Percentiles rank a stretch among this genome's conserved stretches.
Conservation (phyloP, 2,797 vertebrate species). For the Glossophaga mutica region DNA sequence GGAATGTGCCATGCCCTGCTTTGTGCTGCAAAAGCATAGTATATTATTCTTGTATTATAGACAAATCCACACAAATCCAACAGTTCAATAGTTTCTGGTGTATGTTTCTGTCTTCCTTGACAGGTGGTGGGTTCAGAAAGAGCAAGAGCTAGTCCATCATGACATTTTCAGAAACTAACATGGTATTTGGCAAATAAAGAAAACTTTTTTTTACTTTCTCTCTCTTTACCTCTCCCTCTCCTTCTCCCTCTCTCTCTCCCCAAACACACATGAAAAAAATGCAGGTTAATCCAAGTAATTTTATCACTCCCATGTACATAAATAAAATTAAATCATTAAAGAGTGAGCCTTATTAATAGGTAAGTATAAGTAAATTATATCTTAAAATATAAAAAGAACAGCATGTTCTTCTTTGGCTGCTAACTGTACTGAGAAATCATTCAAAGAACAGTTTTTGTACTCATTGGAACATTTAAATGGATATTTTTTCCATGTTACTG, state of each 20-base stretch:
- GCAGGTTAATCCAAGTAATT: background rate
- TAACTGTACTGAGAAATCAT: background rate
- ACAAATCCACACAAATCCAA: background rate
- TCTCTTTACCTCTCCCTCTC: background rate
- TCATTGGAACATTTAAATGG: background rate
- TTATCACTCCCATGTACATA: background rate
- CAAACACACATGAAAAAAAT: background rate
- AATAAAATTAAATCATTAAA: background rate
- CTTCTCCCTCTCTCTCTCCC: rapidly evolving
- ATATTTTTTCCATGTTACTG: background rate
- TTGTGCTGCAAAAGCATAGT: background rate
- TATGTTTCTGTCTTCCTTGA: background rate
- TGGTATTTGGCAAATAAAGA: background rate
- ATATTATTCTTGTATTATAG: background rate
- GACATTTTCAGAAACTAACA: background rate
- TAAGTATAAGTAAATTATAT: background rate
- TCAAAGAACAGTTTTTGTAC: background rate
- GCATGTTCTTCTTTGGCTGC: background rate
- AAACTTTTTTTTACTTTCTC: background rate
- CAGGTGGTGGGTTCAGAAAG: background rate
- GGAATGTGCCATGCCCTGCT: background rate
- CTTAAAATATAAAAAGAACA: background rate
- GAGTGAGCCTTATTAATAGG: background rate
- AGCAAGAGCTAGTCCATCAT: background rate
- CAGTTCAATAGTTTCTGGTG: background rate